Percentiles rank a stretch among this genome's conserved stretches.
Evolutionary conservation across 2,888 invertebrate species (phyloP).

Genomic region (Drosophila ustulata): DNA sequence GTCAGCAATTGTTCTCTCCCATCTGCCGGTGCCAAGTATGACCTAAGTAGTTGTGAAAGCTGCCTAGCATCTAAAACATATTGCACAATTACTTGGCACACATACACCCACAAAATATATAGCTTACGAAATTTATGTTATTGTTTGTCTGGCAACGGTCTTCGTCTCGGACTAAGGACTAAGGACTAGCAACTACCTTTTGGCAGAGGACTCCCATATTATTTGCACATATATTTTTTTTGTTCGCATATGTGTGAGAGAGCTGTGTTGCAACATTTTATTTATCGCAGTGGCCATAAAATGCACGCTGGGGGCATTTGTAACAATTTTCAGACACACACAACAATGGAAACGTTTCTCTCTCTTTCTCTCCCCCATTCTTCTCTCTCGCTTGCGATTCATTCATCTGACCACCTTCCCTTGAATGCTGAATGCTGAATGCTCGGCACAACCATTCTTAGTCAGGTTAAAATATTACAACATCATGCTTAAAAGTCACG

Average conservation of each 20-base stretch:
- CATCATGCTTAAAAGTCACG: constrained; percentile 82
- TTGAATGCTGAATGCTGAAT: constrained; percentile 20
- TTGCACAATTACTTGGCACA: constrained; percentile 75
- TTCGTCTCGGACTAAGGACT: constrained; percentile 30
- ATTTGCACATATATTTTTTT: constrained; percentile 63
- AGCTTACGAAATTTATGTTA: constrained; percentile 76
- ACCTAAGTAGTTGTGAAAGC: constrained; percentile 57
- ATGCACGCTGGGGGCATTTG: constrained; percentile 81
- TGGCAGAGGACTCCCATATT: constrained; percentile 60
- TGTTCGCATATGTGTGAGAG: constrained; percentile 31
- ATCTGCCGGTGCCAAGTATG: constrained; percentile 10
- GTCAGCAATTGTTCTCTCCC: constrained; percentile 35
- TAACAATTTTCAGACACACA: constrained; percentile 77
- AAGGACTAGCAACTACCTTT: constrained; percentile 51
- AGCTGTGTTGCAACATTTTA: constrained; percentile 76
- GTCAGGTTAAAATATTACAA: constrained; percentile 81
- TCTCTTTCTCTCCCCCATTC: background rate
- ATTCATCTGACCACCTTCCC: constrained; percentile 9
- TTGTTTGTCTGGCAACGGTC: constrained; percentile 72
- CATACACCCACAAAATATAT: constrained; percentile 40
- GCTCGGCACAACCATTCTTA: constrained; percentile 55
- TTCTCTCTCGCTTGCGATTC: background rate
- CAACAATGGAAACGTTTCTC: constrained; percentile 59
- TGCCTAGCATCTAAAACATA: constrained; percentile 66
- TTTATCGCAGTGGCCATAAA: constrained; percentile 80